Conservation (phyloP, 2,797 vertebrate genomes). For the Clamator glandarius region DNA sequence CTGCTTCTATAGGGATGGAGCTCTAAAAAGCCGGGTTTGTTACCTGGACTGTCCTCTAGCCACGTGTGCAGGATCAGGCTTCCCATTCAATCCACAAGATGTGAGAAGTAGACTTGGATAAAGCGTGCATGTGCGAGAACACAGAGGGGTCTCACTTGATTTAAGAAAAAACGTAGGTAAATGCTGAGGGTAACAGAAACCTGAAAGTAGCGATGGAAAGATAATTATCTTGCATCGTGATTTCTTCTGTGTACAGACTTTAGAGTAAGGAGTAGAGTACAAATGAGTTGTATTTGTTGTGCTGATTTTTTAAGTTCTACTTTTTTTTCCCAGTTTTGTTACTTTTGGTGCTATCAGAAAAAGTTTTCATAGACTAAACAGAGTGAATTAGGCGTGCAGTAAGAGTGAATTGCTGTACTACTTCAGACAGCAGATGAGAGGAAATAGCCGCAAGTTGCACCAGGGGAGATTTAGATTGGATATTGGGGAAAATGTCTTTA, state of each 20-base stretch:
- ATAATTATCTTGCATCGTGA: accelerated
- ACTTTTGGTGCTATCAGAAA: background rate
- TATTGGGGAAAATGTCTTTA: no score
- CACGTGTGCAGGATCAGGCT: background rate
- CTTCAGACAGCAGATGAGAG: background rate
- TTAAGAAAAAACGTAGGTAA: background rate
- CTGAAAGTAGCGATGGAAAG: background rate
- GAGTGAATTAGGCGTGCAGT: background rate
- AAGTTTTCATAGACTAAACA: accelerated
- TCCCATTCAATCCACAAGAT: background rate
- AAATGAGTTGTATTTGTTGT: background rate
- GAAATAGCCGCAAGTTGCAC: no score
- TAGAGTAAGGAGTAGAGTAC: background rate
- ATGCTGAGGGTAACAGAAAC: background rate
- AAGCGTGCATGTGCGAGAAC: accelerated
- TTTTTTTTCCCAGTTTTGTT: background rate
- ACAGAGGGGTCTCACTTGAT: background rate
- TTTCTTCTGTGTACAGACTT: background rate
- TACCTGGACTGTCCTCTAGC: background rate
- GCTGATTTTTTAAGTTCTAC: accelerated
- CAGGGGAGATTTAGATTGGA: no score
- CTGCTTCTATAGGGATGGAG: no score
- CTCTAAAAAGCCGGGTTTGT: background rate
- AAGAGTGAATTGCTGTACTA: background rate
- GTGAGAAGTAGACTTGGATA: background rate